Evolutionary conservation across 1,140 invertebrate species (phyloP).

Genomic region (Copidosoma floridanum): DNA sequence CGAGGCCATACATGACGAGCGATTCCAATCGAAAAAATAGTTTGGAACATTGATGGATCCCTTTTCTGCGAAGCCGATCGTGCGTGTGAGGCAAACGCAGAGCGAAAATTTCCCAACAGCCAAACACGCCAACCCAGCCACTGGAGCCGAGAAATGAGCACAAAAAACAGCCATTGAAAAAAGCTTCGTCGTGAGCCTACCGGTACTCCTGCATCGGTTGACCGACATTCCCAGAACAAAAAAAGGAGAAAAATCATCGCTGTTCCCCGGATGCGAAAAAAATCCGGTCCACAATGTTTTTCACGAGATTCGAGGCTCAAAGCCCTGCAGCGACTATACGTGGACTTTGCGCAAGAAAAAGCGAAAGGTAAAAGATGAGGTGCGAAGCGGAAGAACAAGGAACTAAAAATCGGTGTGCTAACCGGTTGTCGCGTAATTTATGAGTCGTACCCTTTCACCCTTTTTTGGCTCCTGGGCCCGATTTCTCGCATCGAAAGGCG

Average conservation of each 20-base stretch:
- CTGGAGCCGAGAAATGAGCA: background rate
- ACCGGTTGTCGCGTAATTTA: constrained; percentile 44
- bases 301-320: too few species aligned
- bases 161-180: background rate
- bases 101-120: background rate
- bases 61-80: too few species aligned
- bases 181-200: background rate
- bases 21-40: too few species aligned
- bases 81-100: too few species aligned
- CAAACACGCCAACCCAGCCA: background rate
- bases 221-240: constrained; percentile 1
- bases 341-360: background rate
- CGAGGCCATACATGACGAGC: too few species aligned
- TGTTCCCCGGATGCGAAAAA: too few species aligned
- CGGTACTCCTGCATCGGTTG: background rate
- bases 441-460: constrained; percentile 36
- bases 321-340: background rate
- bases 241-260: too few species aligned
- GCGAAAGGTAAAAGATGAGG: background rate
- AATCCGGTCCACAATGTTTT: too few species aligned
- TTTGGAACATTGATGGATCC: too few species aligned
- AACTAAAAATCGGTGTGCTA: background rate
- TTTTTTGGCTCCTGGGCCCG: too few species aligned
- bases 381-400: background rate
- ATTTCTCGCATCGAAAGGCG: constrained; percentile 38